Conservation (phyloP, 2,113 vertebrate genomes). For the Colinus virginianus region DNA sequence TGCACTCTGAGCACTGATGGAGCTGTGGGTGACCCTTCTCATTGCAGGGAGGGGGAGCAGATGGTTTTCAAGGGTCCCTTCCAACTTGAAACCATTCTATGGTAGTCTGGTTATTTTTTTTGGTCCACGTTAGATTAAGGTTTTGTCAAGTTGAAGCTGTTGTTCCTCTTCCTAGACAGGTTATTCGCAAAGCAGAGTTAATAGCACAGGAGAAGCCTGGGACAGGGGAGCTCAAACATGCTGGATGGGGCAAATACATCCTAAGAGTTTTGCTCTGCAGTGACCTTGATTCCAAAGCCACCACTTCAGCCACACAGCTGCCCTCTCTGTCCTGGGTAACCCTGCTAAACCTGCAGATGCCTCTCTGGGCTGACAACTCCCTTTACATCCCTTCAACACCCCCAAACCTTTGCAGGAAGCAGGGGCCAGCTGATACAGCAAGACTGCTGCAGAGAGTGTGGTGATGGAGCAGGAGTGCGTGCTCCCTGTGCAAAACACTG, state of each 20-base stretch:
- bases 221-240: background rate
- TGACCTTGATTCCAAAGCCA: background rate
- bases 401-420: background rate
- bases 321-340: background rate
- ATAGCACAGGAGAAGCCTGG: background rate
- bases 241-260: background rate
- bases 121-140: background rate
- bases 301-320: background rate
- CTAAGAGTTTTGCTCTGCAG: background rate
- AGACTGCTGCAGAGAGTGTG: too few relatives aligned
- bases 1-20: too few relatives aligned
- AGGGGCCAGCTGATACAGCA: background rate
- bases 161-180: background rate
- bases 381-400: background rate
- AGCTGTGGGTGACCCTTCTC: too few relatives aligned
- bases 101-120: background rate
- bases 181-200: background rate
- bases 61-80: too few relatives aligned
- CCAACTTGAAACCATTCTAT: too few relatives aligned
- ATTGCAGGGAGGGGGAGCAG: too few relatives aligned
- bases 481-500: background rate
- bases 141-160: background rate
- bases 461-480: fast-evolving
- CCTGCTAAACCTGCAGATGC: background rate
- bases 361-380: background rate